phyloP scores from a whole-genome alignment of 2,888 invertebrate species.

The Sinhomidia bicolor region DNA sequence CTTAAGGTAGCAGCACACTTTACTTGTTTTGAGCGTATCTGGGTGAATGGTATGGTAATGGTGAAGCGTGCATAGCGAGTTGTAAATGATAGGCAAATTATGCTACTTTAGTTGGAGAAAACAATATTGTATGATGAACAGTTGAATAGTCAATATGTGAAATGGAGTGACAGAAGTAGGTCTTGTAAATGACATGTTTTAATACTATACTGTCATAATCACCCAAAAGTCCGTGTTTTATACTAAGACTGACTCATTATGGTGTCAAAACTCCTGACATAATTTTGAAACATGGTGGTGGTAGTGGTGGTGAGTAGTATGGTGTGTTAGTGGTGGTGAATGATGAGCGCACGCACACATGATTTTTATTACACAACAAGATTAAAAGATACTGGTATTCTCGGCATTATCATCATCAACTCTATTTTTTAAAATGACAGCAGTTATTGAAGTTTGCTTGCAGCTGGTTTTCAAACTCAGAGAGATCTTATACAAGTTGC shows the following conservation, averaged over 20 bases:
- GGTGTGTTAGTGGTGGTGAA: constrained; percentile 6
- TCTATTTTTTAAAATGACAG: constrained; percentile 54
- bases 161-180: constrained; percentile 55
- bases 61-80: too few relatives aligned
- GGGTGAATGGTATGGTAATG: too few relatives aligned
- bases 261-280: constrained; percentile 62
- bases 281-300: constrained; percentile 52
- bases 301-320: constrained; percentile 17
- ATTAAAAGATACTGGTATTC: constrained; percentile 58
- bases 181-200: constrained; percentile 35
- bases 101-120: constrained; percentile 24
- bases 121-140: constrained; percentile 34
- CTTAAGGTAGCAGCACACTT: too few relatives aligned
- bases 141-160: constrained; percentile 27
- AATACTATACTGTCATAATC: neutral
- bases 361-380: constrained; percentile 44
- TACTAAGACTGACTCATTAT: constrained; percentile 5
- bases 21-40: too few relatives aligned
- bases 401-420: too few relatives aligned
- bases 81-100: too few relatives aligned
- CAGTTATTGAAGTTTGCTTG: constrained; percentile 51
- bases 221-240: neutral
- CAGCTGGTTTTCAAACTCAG: constrained; percentile 61
- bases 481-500: neutral
- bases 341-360: constrained; percentile 51